These are phyloP conservation scores for Ormia ochracea DNA, from an alignment of 2,888 invertebrate species.

Conservation along the genomic window DNA sequence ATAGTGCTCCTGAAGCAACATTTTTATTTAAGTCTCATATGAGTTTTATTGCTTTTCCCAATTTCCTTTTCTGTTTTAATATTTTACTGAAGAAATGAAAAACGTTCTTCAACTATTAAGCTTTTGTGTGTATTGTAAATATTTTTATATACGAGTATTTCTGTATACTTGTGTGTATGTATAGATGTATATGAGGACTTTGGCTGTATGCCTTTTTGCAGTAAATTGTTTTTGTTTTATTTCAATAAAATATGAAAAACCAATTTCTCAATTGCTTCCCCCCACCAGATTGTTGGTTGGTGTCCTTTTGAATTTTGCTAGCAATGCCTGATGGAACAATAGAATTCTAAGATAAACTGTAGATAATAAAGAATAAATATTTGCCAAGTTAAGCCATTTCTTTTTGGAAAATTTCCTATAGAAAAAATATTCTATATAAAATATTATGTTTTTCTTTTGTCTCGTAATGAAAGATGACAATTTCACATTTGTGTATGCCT, in stretches of 20 bases:
- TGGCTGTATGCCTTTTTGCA: no score
- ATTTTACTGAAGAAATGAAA: neutral
- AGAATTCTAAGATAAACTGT: conserved; percentile 30
- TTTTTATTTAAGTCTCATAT: conserved; percentile 2
- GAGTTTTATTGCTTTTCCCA: conserved; percentile 13
- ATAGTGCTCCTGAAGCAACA: neutral
- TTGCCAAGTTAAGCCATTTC: conserved; percentile 18
- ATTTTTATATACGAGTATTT: no score
- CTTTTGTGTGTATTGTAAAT: neutral
- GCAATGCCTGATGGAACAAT: no score
- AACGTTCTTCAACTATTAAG: neutral
- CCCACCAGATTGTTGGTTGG: neutral
- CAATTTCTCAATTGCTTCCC: conserved; percentile 19
- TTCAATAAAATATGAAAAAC: conserved; percentile 23
- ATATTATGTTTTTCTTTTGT: neutral
- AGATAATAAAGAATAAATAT: conserved; percentile 39
- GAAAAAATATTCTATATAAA: neutral
- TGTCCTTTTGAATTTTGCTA: neutral
- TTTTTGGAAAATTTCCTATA: neutral
- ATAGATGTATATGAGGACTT: no score
- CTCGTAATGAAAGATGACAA: conserved; percentile 8
- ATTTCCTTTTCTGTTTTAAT: no score
- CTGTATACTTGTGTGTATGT: no score
- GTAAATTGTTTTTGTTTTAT: conserved; percentile 4
- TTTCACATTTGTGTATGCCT: neutral